These are phyloP conservation scores for Merluccius polli DNA, from an alignment of 2,797 vertebrate species.

Conservation along the genomic window DNA sequence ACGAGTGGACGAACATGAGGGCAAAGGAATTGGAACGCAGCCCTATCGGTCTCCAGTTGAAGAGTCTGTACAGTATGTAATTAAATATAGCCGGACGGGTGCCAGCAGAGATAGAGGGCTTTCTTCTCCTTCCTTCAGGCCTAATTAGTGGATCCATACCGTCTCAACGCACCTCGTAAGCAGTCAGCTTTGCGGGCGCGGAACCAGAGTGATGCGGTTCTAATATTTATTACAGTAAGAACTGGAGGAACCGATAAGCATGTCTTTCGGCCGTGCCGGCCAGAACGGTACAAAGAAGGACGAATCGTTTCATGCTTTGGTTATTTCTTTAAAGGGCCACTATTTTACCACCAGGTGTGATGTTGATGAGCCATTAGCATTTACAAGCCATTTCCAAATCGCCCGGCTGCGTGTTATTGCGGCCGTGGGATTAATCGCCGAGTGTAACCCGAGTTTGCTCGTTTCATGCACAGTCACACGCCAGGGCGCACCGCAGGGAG, in stretches of 20 bases:
- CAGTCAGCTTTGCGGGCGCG: too few relatives aligned
- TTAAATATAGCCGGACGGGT: not conserved
- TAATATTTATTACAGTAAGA: not conserved
- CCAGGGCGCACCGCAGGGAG: too few relatives aligned
- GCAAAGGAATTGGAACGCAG: too few relatives aligned
- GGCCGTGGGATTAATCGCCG: too few relatives aligned
- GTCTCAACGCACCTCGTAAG: not conserved
- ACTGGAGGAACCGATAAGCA: not conserved
- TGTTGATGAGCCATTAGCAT: too few relatives aligned
- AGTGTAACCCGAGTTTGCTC: too few relatives aligned
- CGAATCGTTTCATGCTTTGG: not conserved
- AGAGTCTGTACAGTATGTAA: not conserved
- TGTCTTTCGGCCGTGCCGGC: not conserved
- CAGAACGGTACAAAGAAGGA: not conserved
- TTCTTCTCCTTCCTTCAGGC: not conserved
- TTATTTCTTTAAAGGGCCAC: too few relatives aligned
- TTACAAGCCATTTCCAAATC: too few relatives aligned
- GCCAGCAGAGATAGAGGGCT: not conserved
- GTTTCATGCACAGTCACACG: too few relatives aligned
- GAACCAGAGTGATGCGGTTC: not conserved
- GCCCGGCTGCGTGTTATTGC: too few relatives aligned
- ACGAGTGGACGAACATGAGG: too few relatives aligned
- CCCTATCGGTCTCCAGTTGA: not conserved
- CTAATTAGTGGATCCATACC: not conserved
- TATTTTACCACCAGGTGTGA: too few relatives aligned